phyloP scores from a whole-genome alignment of 2,113 vertebrate species.

The Sebastes fasciatus region DNA sequence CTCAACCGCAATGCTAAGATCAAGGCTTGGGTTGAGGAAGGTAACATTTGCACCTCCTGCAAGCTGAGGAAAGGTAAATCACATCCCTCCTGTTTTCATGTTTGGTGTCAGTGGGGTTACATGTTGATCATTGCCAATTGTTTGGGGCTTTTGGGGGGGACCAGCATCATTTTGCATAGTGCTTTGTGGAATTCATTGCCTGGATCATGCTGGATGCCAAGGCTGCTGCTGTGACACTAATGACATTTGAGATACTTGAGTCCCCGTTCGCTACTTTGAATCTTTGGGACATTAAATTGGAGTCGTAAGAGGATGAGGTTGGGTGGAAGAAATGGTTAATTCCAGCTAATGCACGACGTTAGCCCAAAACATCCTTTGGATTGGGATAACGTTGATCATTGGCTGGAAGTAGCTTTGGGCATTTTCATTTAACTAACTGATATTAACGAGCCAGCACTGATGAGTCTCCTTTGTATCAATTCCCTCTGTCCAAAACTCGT shows the following conservation, averaged over 20 bases:
- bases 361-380: conserved; percentile 52
- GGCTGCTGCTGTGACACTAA: conserved; percentile 81
- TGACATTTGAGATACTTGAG: conserved; percentile 66
- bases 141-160: conserved; percentile 63
- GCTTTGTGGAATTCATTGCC: conserved; percentile 84
- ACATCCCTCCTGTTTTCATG: conserved; percentile 80
- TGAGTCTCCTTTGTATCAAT: conserved; percentile 66
- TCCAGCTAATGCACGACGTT: conserved; percentile 80
- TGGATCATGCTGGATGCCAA: conserved; percentile 84
- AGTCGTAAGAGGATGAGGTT: conserved; percentile 75
- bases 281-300: conserved; percentile 75
- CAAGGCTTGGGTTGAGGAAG: conserved; percentile 83
- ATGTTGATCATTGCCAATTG: conserved; percentile 70
- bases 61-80: conserved; percentile 83
- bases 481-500: conserved; percentile 75
- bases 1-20: conserved; percentile 78
- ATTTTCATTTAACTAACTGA: conserved; percentile 58
- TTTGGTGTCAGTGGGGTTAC: conserved; percentile 80
- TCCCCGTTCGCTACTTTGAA: conserved; percentile 71
- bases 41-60: conserved; percentile 77
- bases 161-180: conserved; percentile 80
- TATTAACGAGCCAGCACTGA: conserved; percentile 46
- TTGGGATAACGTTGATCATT: conserved; percentile 79
- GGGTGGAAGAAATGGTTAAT: conserved; percentile 76
- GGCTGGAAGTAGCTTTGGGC: conserved; percentile 77